Percentiles rank a stretch among this genome's conserved stretches.
Conservation (phyloP, 1,140 invertebrate genomes). For the Hycleus phaleratus region DNA sequence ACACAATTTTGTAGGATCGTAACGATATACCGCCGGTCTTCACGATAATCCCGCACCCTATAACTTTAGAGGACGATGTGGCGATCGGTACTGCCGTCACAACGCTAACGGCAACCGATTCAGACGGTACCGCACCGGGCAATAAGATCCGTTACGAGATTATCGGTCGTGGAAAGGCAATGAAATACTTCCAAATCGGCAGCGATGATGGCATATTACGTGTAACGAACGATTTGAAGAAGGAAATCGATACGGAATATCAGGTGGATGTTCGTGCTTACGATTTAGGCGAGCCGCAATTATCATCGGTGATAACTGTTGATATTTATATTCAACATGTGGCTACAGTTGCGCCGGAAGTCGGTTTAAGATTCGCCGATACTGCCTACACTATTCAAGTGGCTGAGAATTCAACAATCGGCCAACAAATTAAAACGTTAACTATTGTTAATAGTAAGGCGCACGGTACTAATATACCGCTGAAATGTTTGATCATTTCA, state of each 20-base stretch:
- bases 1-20: slow-evolving; percentile 49
- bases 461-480: slow-evolving; percentile 56
- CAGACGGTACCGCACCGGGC: slow-evolving; percentile 71
- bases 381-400: slow-evolving; percentile 73
- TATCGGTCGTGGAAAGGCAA: slow-evolving; percentile 67
- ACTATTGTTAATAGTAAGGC: slow-evolving; percentile 65
- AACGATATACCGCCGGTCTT: slow-evolving; percentile 84
- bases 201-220: slow-evolving; percentile 69
- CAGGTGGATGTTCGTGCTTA: slow-evolving; percentile 79
- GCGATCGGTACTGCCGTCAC: slow-evolving; percentile 72
- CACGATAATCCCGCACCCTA: slow-evolving; percentile 66
- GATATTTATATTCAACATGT: slow-evolving; percentile 78
- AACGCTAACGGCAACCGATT: slow-evolving; percentile 68
- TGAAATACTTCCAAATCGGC: slow-evolving; percentile 80
- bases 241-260: slow-evolving; percentile 78
- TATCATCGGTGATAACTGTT: slow-evolving; percentile 70
- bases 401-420: slow-evolving; percentile 63
- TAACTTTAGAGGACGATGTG: slow-evolving; percentile 74
- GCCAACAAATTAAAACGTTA: slow-evolving; percentile 62
- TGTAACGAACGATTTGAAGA: slow-evolving; percentile 73
- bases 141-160: slow-evolving; percentile 79
- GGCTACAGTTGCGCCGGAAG: slow-evolving; percentile 52
- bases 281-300: slow-evolving; percentile 76
- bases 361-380: slow-evolving; percentile 75
- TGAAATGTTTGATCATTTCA: slow-evolving; percentile 64